Conservation (phyloP, 2,797 vertebrate species). For the Allobates femoralis region DNA sequence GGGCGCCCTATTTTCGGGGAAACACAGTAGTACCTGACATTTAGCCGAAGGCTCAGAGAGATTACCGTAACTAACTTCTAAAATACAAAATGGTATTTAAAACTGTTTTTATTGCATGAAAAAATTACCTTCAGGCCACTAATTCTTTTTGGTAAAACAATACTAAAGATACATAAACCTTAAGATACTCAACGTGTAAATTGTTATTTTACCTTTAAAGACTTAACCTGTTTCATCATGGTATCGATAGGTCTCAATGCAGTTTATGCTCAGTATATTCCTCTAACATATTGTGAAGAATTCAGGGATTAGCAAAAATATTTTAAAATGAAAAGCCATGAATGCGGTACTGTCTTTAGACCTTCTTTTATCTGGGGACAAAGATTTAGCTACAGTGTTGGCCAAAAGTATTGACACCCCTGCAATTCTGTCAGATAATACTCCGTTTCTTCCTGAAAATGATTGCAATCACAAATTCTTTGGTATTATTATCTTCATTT, state of each 20-base stretch:
- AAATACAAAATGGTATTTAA: not conserved
- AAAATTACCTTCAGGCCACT: slow-evolving; percentile 24
- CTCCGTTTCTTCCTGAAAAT: no score
- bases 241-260: not conserved
- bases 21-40: not conserved
- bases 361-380: no score
- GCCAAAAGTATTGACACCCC: no score
- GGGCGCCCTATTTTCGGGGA: no score
- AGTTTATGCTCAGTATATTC: not conserved
- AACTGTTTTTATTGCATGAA: not conserved
- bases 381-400: no score
- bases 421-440: no score
- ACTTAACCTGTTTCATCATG: not conserved
- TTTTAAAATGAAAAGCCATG: no score
- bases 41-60: slow-evolving; percentile 17
- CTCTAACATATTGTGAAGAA: not conserved
- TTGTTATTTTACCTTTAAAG: not conserved
- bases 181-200: not conserved
- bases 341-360: no score
- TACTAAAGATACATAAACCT: slow-evolving; percentile 17
- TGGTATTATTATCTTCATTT: no score
- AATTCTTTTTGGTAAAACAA: slow-evolving; percentile 34
- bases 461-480: no score
- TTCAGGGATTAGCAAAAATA: no score
- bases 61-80: slow-evolving; percentile 9